Evolutionary conservation across 2,797 vertebrate genomes (phyloP).

Genomic region (Calcarius lapponicus): DNA sequence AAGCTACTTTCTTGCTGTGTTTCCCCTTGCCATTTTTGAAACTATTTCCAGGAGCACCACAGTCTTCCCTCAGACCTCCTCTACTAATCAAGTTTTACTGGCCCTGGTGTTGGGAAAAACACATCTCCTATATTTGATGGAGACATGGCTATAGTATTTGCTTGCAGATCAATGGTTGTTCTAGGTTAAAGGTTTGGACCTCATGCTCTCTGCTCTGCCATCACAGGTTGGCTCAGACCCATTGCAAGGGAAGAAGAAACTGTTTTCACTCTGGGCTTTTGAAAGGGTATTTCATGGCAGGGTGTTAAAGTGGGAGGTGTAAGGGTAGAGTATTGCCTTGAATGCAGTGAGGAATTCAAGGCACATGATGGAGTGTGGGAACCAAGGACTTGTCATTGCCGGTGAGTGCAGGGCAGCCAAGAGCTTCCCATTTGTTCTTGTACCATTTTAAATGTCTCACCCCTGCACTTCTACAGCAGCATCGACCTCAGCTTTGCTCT

Average conservation of each 20-base stretch:
- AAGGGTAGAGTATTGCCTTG: not conserved
- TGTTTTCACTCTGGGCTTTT: not conserved
- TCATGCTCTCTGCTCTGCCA: not conserved
- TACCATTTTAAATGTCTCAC: not conserved
- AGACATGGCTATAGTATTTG: not conserved
- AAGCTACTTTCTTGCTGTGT: not conserved
- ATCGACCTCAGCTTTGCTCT: not conserved
- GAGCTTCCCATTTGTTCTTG: not conserved
- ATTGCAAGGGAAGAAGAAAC: not conserved
- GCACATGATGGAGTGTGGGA: fast-evolving
- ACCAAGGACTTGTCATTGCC: not conserved
- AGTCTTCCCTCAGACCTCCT: not conserved
- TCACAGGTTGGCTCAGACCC: not conserved
- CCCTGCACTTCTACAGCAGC: not conserved
- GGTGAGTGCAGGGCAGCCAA: not conserved
- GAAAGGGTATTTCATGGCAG: not conserved
- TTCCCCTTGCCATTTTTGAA: not conserved
- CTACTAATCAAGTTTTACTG: not conserved
- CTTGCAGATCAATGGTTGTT: not conserved
- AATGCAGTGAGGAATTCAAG: not conserved
- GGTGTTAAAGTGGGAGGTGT: not conserved
- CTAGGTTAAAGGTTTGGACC: not conserved
- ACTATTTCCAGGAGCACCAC: not conserved
- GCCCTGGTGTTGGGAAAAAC: not conserved
- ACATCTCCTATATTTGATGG: not conserved